Conservation (phyloP, 2,113 vertebrate genomes). For the Phrynosoma platyrhinos region DNA sequence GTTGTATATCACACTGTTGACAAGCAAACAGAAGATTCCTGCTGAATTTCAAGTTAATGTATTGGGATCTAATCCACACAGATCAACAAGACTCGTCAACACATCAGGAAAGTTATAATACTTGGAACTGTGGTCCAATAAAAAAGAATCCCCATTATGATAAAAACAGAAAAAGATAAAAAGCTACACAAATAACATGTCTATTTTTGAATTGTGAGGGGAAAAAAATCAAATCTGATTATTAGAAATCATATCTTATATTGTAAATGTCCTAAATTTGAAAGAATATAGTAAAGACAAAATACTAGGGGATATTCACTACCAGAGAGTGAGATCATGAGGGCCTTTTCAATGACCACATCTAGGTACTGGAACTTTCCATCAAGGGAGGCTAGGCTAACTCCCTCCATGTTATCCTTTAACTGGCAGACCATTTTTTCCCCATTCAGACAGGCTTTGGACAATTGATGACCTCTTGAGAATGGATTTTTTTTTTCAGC, state of each 20-base stretch:
- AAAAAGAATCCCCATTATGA: neutral
- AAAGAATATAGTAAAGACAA: neutral
- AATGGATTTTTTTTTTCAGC: too few relatives aligned
- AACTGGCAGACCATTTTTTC: too few relatives aligned
- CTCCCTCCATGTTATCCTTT: too few relatives aligned
- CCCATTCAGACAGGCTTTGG: too few relatives aligned
- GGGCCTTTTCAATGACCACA: too few relatives aligned
- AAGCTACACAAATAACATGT: neutral
- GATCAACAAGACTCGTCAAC: constrained; percentile 22
- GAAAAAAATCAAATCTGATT: neutral
- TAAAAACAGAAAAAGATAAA: neutral
- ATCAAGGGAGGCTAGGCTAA: too few relatives aligned
- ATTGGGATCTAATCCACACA: constrained; percentile 13
- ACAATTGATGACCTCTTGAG: too few relatives aligned
- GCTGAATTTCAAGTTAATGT: neutral
- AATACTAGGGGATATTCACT: neutral
- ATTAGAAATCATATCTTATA: neutral
- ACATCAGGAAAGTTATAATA: constrained; percentile 8
- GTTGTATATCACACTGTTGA: neutral
- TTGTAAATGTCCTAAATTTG: neutral
- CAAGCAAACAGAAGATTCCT: neutral
- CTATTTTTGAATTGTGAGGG: neutral
- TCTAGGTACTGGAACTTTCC: too few relatives aligned
- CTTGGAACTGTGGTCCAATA: neutral
- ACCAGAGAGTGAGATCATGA: too few relatives aligned